These are phyloP conservation scores for Eurois occulta DNA, from an alignment of 2,888 invertebrate genomes.

Conservation along the genomic window DNA sequence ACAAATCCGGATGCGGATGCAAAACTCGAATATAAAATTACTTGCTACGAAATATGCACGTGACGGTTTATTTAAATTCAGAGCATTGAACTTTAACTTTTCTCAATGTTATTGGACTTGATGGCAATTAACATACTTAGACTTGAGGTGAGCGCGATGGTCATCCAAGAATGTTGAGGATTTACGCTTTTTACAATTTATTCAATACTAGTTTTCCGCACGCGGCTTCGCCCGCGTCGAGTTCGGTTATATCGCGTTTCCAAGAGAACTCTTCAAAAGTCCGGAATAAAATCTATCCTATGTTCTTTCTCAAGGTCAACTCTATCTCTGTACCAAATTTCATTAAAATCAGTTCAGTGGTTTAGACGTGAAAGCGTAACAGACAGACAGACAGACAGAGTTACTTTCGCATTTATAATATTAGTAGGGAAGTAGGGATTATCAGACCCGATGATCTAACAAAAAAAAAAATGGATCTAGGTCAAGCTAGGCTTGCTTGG, in stretches of 20 bases:
- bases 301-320: too few species aligned
- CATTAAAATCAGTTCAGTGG: too few species aligned
- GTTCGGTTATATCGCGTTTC: too few species aligned
- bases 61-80: slow-evolving; percentile 20
- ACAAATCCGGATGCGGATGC: background rate
- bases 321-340: too few species aligned
- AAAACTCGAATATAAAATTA: slow-evolving; percentile 3
- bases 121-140: slow-evolving; percentile 19
- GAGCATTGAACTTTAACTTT: slow-evolving; percentile 43
- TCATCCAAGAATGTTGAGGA: background rate
- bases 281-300: too few species aligned
- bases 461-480: background rate
- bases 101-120: slow-evolving; percentile 29
- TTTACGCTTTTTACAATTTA: background rate
- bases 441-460: background rate
- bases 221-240: too few species aligned
- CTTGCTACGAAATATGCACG: background rate
- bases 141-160: background rate
- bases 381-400: too few species aligned
- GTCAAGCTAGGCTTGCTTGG: background rate
- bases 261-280: too few species aligned
- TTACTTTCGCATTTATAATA: too few species aligned
- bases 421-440: too few species aligned
- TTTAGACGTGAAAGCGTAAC: too few species aligned
- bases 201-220: too few species aligned